A percentile compares a stretch with the other conserved stretches of the same genome.
Evolutionary conservation across 2,113 vertebrate genomes (phyloP).

Genomic region (Salvelinus alpinus): DNA sequence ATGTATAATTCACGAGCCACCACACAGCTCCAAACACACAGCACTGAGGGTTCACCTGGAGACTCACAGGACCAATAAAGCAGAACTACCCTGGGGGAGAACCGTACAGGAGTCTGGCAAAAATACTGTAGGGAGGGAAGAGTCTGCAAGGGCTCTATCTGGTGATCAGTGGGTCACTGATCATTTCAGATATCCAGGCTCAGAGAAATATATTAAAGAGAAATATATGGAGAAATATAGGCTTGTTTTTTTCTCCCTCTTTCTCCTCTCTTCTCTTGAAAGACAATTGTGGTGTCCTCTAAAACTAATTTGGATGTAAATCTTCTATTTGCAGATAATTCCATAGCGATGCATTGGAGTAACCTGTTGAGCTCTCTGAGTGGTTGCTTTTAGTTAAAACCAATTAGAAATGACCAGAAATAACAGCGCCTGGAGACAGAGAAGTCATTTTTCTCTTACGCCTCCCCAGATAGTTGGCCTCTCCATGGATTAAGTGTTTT

Average conservation of each 20-base stretch:
- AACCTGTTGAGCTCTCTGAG: slow-evolving; percentile 77
- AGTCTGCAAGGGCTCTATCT: slow-evolving; percentile 34
- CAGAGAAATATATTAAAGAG: too few species aligned
- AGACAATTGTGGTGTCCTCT: slow-evolving; percentile 75
- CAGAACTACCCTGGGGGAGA: slow-evolving; percentile 50
- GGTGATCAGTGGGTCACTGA: slow-evolving; percentile 4
- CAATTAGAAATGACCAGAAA: slow-evolving; percentile 87
- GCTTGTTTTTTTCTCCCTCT: slow-evolving; percentile 46
- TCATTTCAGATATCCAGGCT: background rate
- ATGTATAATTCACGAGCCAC: slow-evolving; percentile 77
- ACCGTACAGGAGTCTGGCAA: slow-evolving; percentile 36
- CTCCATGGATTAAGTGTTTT: slow-evolving; percentile 82
- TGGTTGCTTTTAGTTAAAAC: slow-evolving; percentile 83
- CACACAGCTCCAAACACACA: slow-evolving; percentile 43
- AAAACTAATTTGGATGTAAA: slow-evolving; percentile 81
- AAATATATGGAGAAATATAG: slow-evolving; percentile 15
- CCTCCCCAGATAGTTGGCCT: slow-evolving; percentile 76
- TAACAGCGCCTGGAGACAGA: slow-evolving; percentile 82
- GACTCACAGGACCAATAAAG: slow-evolving; percentile 57
- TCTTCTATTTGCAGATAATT: slow-evolving; percentile 80
- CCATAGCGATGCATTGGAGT: slow-evolving; percentile 70
- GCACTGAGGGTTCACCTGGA: slow-evolving; percentile 68
- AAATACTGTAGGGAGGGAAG: slow-evolving; percentile 19
- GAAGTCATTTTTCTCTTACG: slow-evolving; percentile 82
- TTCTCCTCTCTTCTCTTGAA: slow-evolving; percentile 63